phyloP scores from a whole-genome alignment of 1,140 invertebrate genomes.

The Patella vulgata region DNA sequence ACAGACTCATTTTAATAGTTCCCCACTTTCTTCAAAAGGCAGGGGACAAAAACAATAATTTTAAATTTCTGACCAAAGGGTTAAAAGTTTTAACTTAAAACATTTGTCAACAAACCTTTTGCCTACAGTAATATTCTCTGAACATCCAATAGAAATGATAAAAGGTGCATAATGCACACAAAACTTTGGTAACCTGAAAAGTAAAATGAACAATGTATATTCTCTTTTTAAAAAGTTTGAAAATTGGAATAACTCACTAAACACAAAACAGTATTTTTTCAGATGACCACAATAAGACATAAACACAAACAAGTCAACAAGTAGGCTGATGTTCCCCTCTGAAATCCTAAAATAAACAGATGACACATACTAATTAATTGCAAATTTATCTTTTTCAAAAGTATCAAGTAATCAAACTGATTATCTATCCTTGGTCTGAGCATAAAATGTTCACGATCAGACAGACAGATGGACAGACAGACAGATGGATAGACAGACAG shows the following conservation, averaged over 20 bases:
- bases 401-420: conserved; percentile 16
- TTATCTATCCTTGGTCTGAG: conserved; percentile 8
- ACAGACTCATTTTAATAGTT: too few relatives aligned
- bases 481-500: too few relatives aligned
- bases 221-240: conserved; percentile 1
- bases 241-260: neutral
- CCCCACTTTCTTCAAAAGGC: too few relatives aligned
- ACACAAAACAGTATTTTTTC: conserved; percentile 1
- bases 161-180: conserved; percentile 14
- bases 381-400: too few relatives aligned
- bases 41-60: too few relatives aligned
- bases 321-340: conserved; percentile 23
- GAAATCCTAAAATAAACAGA: too few relatives aligned
- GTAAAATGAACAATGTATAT: neutral
- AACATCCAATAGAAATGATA: conserved; percentile 13
- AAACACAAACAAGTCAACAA: conserved; percentile 29
- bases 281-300: conserved; percentile 8
- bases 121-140: conserved; percentile 13
- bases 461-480: too few relatives aligned
- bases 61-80: neutral
- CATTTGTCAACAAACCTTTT: conserved; percentile 5
- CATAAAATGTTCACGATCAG: too few relatives aligned
- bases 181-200: conserved; percentile 16
- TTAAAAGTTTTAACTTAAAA: neutral
- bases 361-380: too few relatives aligned